Conservation (phyloP, 2,888 invertebrate species). For the Heliconius aoede region DNA sequence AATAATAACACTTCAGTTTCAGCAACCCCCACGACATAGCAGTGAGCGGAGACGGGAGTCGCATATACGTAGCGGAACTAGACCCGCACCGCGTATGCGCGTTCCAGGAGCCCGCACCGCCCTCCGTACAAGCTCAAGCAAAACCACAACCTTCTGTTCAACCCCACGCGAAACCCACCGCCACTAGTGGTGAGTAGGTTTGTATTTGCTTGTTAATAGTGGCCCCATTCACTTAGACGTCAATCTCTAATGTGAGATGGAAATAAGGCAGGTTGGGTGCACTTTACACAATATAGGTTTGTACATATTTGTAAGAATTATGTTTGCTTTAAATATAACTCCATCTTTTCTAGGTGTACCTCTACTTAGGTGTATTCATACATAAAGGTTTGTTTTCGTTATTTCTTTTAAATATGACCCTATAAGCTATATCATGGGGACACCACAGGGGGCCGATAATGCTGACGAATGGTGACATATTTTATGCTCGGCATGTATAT, state of each 20-base stretch:
- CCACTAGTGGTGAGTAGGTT: slow-evolving; percentile 73
- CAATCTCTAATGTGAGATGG: not conserved
- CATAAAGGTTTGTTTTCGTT: not conserved
- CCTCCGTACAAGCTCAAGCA: slow-evolving; percentile 58
- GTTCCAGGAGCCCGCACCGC: slow-evolving; percentile 73
- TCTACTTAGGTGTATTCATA: not conserved
- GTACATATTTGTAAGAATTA: too few relatives aligned
- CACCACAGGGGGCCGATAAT: too few relatives aligned
- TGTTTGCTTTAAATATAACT: not conserved
- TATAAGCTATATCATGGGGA: too few relatives aligned
- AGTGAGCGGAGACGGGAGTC: slow-evolving; percentile 86
- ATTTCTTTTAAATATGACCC: not conserved
- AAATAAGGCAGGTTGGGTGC: not conserved
- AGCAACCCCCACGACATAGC: slow-evolving; percentile 92
- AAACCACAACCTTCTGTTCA: slow-evolving; percentile 57
- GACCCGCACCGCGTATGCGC: slow-evolving; percentile 85
- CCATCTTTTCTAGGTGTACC: not conserved
- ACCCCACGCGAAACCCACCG: slow-evolving; percentile 71
- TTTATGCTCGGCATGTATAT: too few relatives aligned
- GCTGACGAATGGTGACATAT: too few relatives aligned
- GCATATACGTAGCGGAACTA: slow-evolving; percentile 91
- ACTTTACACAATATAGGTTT: too few relatives aligned
- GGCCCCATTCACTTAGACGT: not conserved
- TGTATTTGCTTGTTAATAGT: slow-evolving; percentile 12
- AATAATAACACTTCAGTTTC: slow-evolving; percentile 66